Conservation (phyloP, 2,888 invertebrate species). For the Nymphalis polychloros region DNA sequence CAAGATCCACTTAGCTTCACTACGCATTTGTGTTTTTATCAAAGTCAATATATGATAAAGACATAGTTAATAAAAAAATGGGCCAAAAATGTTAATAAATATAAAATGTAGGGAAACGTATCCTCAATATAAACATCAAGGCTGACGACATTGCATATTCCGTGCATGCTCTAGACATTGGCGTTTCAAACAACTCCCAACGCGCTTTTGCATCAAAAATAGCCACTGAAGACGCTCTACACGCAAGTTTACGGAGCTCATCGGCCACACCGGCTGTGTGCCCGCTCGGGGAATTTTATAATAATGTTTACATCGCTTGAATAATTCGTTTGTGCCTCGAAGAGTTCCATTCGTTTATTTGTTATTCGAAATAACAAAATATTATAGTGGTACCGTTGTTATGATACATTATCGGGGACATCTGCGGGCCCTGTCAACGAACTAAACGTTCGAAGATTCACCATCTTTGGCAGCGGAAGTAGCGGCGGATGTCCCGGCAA, state of each 20-base stretch:
- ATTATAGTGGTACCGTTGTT: constrained; percentile 48
- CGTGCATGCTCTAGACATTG: constrained; percentile 81
- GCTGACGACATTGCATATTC: constrained; percentile 81
- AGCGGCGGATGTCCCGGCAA: constrained; percentile 78
- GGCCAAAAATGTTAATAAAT: not conserved
- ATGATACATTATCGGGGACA: constrained; percentile 54
- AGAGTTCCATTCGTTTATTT: constrained; percentile 38
- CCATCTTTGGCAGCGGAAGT: constrained; percentile 82
- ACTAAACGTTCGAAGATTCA: constrained; percentile 71
- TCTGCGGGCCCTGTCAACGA: constrained; percentile 71
- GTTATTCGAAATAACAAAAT: constrained; percentile 36
- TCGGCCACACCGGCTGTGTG: constrained; percentile 67
- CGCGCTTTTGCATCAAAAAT: constrained; percentile 81
- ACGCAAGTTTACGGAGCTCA: constrained; percentile 74
- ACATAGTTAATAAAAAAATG: not conserved
- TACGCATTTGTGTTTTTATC: too few species aligned
- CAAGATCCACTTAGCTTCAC: too few species aligned
- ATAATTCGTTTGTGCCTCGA: constrained; percentile 37
- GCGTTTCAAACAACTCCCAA: constrained; percentile 71
- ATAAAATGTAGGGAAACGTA: constrained; percentile 32
- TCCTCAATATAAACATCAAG: constrained; percentile 62
- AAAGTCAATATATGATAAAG: too few species aligned
- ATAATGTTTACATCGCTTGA: constrained; percentile 40
- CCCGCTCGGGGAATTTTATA: constrained; percentile 43
- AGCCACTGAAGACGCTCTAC: constrained; percentile 76